These are phyloP conservation scores for Phalangium opilio DNA, from an alignment of 2,888 invertebrate species.

Conservation along the genomic window DNA sequence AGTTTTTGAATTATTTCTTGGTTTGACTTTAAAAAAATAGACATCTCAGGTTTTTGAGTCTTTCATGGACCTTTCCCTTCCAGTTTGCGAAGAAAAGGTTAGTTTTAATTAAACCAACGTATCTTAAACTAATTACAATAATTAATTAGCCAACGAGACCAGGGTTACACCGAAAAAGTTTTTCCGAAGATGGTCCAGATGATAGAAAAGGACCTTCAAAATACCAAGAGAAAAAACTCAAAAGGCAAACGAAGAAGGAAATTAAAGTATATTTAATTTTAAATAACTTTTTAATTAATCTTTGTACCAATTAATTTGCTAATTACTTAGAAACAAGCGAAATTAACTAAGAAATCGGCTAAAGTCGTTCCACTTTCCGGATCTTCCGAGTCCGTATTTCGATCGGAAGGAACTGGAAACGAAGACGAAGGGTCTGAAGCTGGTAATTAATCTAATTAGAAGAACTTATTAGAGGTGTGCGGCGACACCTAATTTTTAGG, in stretches of 20 bases:
- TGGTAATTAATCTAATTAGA: too few species aligned
- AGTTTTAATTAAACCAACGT: not conserved
- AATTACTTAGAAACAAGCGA: too few species aligned
- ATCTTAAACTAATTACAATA: not conserved
- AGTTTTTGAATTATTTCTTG: not conserved
- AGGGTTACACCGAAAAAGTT: not conserved
- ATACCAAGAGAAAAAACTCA: slow-evolving; percentile 27
- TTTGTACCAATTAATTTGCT: too few species aligned
- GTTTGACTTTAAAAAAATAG: slow-evolving; percentile 32
- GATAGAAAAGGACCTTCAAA: slow-evolving; percentile 23
- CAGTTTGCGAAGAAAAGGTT: slow-evolving; percentile 45
- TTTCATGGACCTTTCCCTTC: slow-evolving; percentile 87
- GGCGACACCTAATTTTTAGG: too few species aligned
- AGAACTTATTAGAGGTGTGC: too few species aligned
- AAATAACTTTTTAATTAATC: too few species aligned
- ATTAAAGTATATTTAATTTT: slow-evolving; percentile 11
- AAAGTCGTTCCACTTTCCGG: too few species aligned
- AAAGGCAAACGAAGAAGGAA: slow-evolving; percentile 22
- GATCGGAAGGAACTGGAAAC: too few species aligned
- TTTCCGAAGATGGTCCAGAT: not conserved
- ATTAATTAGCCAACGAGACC: not conserved
- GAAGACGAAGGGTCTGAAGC: too few species aligned
- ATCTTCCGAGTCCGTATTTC: too few species aligned
- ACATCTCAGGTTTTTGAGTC: slow-evolving; percentile 75
- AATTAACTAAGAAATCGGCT: too few species aligned